Evolutionary conservation across 1,140 invertebrate species (phyloP).

Genomic region (Papilio helenus): DNA sequence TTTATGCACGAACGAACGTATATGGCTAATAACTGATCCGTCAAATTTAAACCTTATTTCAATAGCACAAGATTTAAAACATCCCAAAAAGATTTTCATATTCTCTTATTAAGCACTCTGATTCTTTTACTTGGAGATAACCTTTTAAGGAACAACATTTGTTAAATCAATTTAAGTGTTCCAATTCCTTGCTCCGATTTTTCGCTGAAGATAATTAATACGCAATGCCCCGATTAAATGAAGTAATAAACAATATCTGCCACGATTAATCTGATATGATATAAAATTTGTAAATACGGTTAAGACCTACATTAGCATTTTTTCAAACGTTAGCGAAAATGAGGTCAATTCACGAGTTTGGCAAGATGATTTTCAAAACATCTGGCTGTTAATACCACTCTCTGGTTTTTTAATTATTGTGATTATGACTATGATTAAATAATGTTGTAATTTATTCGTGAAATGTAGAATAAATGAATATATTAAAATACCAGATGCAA

Average conservation of each 20-base stretch:
- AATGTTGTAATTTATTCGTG: slow-evolving; percentile 11
- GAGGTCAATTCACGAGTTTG: slow-evolving; percentile 27
- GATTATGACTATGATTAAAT: not conserved
- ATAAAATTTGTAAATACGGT: slow-evolving; percentile 43
- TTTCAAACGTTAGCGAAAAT: slow-evolving; percentile 25
- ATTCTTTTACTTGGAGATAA: not conserved
- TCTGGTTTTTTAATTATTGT: not conserved
- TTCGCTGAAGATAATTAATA: not conserved
- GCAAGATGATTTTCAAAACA: slow-evolving; percentile 31
- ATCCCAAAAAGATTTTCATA: not conserved
- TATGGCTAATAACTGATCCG: not conserved
- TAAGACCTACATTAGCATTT: slow-evolving; percentile 40
- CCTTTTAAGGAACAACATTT: not conserved
- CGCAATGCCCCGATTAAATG: slow-evolving; percentile 26
- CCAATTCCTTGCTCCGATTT: not conserved
- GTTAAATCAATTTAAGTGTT: slow-evolving; percentile 1
- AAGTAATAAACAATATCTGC: slow-evolving; percentile 46
- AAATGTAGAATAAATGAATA: slow-evolving; percentile 7
- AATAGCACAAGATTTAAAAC: not conserved
- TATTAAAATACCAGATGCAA: not conserved
- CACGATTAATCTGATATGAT: slow-evolving; percentile 40
- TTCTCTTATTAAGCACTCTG: not conserved
- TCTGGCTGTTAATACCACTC: not conserved
- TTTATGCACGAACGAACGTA: not conserved
- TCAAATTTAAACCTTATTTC: not conserved